A percentile compares a stretch with the other conserved stretches of the same genome.
phyloP scores from a whole-genome alignment of 2,113 vertebrate species.

The Deroptyus accipitrinus region DNA sequence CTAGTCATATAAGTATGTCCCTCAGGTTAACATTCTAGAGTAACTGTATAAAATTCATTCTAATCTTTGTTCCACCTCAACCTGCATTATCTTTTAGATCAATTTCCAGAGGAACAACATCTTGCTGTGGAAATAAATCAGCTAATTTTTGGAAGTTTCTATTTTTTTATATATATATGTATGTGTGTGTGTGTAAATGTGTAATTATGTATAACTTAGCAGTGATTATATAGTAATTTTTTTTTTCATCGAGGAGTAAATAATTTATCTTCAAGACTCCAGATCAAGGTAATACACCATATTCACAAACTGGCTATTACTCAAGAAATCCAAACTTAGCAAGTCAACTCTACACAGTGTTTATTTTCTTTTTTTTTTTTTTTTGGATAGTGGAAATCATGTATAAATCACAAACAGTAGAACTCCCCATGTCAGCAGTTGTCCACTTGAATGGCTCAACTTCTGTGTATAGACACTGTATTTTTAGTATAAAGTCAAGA shows the following conservation, averaged over 20 bases:
- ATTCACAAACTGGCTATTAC: neutral
- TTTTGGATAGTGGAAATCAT: constrained; percentile 70
- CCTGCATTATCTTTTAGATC: neutral
- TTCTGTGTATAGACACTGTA: constrained; percentile 60
- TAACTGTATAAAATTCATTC: neutral
- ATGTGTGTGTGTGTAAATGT: neutral
- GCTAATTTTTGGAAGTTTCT: neutral
- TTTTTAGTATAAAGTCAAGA: constrained; percentile 79
- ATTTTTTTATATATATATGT: neutral
- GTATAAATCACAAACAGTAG: constrained; percentile 73
- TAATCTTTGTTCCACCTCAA: neutral
- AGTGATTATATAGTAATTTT: neutral
- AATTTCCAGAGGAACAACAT: neutral
- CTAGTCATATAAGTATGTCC: neutral
- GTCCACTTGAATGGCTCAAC: constrained; percentile 60
- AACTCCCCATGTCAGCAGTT: constrained; percentile 61
- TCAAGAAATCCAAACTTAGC: constrained; percentile 58
- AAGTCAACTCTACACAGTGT: constrained; percentile 64
- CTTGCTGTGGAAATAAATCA: neutral
- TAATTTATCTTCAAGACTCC: constrained; percentile 18
- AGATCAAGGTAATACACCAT: neutral
- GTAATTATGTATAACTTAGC: neutral
- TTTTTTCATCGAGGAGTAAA: constrained; percentile 14
- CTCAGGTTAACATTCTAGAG: neutral
- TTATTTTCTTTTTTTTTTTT: constrained; percentile 68